Evolutionary conservation across 1,140 invertebrate genomes (phyloP), one percentile per base, ranked within the genome.

Genomic region (Wiebesia pumilae): DNA sequence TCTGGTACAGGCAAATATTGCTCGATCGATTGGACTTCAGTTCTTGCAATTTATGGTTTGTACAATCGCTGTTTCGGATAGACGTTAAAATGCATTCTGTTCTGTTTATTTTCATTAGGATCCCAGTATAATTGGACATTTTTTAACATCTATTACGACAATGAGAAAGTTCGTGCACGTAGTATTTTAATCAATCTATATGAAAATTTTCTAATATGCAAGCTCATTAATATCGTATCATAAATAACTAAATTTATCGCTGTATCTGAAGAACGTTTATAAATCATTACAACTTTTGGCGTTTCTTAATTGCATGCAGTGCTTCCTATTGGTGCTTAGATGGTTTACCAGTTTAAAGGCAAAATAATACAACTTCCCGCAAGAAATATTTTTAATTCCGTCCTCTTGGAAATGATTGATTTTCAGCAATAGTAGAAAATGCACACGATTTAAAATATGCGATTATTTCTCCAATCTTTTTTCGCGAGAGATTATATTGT

Each of bases 1-100:
- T 30, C 1, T 27, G 47, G 47, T 19, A 0, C 58, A 10, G 83
- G 67, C 62, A 71, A 67, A 81, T 73, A 81, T 81, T 75, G 47
- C 30, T 27, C 79, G 69, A 86, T 86, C 78, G 67, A 86, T 86
- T 77, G 47, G 62, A 67, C 30, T 71, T 54, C 38, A n/a, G 30
- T 27, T 51, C 33, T 35, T 30, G 62, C 43, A 58, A 85, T 85
- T 85, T 85, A 85, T 40, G 73, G 14, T 40, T 16, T 24, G 24
- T 6, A 30, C 38, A 71, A 80, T 85, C 83, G 67, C n/a, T 80
- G 71, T 73, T 75, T 73, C 10, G 51, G 69, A 77, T 83, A 35
- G 82, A 43, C 51, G 33, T 77, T 83, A 83, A 83, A 83, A 77
- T 33, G 10, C 75, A 43, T 73, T 30, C 16, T 71, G 24, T 14